Percentiles rank a stretch among this genome's conserved stretches.
Conservation (phyloP, 2,888 invertebrate genomes). For the Drosophila affinis region DNA sequence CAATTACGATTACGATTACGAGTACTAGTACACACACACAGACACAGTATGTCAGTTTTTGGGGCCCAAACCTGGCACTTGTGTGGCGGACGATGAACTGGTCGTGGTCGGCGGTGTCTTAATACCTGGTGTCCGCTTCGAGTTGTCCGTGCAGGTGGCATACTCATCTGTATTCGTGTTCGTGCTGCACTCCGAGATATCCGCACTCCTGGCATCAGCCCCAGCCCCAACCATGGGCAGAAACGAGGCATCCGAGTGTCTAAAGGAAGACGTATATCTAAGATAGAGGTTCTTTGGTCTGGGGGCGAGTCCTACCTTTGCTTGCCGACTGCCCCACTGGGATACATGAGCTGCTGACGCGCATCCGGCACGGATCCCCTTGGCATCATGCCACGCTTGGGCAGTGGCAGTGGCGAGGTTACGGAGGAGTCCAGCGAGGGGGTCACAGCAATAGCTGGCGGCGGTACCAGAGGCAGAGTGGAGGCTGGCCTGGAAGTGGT, state of each 20-base stretch:
- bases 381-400: conserved; percentile 55
- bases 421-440: conserved; percentile 78
- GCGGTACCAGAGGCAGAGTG: conserved; percentile 53
- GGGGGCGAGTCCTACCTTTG: conserved; percentile 54
- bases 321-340: conserved; percentile 50
- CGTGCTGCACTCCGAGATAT: conserved; percentile 94
- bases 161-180: conserved; percentile 92
- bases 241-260: conserved; percentile 67
- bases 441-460: conserved; percentile 86
- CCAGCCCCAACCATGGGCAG: conserved; percentile 40
- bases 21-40: conserved; percentile 28
- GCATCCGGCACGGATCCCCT: conserved; percentile 60
- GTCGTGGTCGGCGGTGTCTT: conserved; percentile 84
- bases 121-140: conserved; percentile 86
- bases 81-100: conserved; percentile 84
- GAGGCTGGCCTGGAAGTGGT: conserved; percentile 54
- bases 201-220: conserved; percentile 85
- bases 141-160: conserved; percentile 92
- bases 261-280: conserved; percentile 8
- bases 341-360: conserved; percentile 67
- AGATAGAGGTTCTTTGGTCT: too few species aligned
- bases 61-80: conserved; percentile 84
- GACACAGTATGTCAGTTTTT: conserved; percentile 28
- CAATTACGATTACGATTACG: conserved; percentile 24
- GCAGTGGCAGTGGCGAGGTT: conserved; percentile 62